phyloP scores from a whole-genome alignment of 1,140 invertebrate species.

The Penaeus indicus region DNA sequence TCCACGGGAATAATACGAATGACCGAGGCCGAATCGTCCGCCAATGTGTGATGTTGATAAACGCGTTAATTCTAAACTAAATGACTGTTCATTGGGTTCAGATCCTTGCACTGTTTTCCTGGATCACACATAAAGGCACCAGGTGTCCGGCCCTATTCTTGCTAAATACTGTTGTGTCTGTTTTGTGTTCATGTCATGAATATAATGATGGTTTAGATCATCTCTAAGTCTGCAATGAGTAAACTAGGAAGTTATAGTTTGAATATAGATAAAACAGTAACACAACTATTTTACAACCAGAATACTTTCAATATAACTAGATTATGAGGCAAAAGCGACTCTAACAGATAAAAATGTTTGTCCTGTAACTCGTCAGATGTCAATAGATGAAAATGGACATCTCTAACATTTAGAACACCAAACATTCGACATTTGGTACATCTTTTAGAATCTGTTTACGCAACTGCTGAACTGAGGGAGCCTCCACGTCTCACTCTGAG shows the following conservation, averaged over 20 bases:
- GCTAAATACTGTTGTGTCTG: too few species aligned
- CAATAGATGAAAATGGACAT: background rate
- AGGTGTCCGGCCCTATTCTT: too few species aligned
- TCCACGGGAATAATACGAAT: slow-evolving; percentile 41
- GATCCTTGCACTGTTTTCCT: too few species aligned
- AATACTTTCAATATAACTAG: slow-evolving; percentile 28
- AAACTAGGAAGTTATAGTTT: slow-evolving; percentile 41
- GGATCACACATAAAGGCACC: too few species aligned
- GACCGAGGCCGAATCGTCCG: slow-evolving; percentile 25
- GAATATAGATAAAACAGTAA: slow-evolving; percentile 57
- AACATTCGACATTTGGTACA: slow-evolving; percentile 17
- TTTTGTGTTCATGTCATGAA: too few species aligned
- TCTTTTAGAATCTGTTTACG: slow-evolving; percentile 19
- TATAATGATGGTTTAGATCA: too few species aligned
- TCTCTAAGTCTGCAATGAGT: background rate
- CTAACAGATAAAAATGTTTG: background rate
- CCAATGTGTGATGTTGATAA: background rate
- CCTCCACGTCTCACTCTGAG: slow-evolving; percentile 39
- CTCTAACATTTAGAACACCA: background rate
- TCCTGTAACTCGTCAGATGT: slow-evolving; percentile 16
- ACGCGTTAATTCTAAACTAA: background rate
- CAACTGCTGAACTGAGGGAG: slow-evolving; percentile 35
- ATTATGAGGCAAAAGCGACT: slow-evolving; percentile 24
- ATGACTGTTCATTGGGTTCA: too few species aligned
- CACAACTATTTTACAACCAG: slow-evolving; percentile 52